Base-by-base conservation (phyloP, 2,113 vertebrate genomes). In the Peromyscus maniculatus region DNA sequence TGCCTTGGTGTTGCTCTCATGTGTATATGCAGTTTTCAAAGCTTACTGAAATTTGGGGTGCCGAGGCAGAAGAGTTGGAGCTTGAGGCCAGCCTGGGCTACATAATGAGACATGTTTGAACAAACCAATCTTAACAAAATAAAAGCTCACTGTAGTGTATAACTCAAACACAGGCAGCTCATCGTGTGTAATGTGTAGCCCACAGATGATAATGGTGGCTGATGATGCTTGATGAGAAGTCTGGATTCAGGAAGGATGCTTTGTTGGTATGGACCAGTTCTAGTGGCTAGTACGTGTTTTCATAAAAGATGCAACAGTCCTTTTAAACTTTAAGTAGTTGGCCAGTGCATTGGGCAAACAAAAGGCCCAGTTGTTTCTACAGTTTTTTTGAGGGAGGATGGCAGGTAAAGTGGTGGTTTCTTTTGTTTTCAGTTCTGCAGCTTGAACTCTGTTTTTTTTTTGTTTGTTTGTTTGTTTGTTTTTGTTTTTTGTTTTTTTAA, bases 401-500 rank as follows among this genome's bases (percentile, higher is more conserved):
- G 71, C 71, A 94, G 77, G 21, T 79, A 0, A 66, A 72, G 89
- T 13, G 5, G 33, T 55, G 57, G 28, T 91, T 66, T 16, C 16
- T 91, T 49, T 21, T 71, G 92, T 26, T 88, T 91, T 95, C 52
- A 43, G 49, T 75, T 92, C 24, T 91, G 52, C 7, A 88, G 33
- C 64, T 95, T 90, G 33, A 22, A 78, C 87, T 92, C 90, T 62
- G 77, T 72, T 36, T 59, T 80, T 49, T 49, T 93, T 72, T 64
- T 71, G 33, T 69, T 52, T 52, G 77, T 64, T 49, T 89, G 39
- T 93, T 71, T 69, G 33, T 52, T 52, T 77, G 39, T 43, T 69
- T 69, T 52, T 52, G 77, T 64, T 49, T 89, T 93, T 71, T 69
- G 33, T 52, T 52, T 77, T 64, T 89, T 93, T 71, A 33, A 21